phyloP scores from a whole-genome alignment of 2,797 vertebrate species.

The Tauraco hartlaubi region DNA sequence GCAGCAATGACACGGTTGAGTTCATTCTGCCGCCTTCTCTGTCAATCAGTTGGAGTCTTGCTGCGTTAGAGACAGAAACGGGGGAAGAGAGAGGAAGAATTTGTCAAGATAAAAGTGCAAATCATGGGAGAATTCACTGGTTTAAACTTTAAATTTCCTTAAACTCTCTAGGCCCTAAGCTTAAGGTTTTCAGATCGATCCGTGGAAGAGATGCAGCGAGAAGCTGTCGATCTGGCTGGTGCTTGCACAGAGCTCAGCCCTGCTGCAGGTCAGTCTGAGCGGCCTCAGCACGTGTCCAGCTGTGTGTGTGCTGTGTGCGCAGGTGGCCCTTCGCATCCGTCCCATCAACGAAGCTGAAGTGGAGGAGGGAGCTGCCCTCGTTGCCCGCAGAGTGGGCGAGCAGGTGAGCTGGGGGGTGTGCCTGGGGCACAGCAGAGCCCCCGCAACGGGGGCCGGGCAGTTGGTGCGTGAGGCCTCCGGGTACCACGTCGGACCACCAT shows the following conservation, averaged over 20 bases:
- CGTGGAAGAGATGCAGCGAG: rapidly evolving
- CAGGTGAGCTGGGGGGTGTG: constrained; percentile 55
- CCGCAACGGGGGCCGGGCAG: rapidly evolving
- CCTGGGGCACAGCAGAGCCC: background rate
- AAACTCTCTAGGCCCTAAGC: background rate
- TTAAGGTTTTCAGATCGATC: background rate
- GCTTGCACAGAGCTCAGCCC: background rate
- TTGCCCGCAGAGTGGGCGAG: constrained; percentile 64
- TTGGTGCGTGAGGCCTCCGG: background rate
- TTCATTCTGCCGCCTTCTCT: background rate
- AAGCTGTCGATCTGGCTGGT: background rate
- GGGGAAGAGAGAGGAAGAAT: background rate
- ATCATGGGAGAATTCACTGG: background rate
- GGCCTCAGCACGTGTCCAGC: rapidly evolving
- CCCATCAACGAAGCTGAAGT: constrained; percentile 47
- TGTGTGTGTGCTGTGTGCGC: background rate
- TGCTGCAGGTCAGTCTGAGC: background rate
- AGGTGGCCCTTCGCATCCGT: constrained; percentile 72
- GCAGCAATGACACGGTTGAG: background rate
- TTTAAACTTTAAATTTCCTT: background rate
- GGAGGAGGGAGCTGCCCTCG: constrained; percentile 70
- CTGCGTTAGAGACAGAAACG: background rate
- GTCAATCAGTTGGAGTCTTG: background rate
- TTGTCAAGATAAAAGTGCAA: background rate
- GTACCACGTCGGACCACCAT: rapidly evolving